Percentiles rank a stretch among this genome's conserved stretches.
Evolutionary conservation across 2,113 vertebrate genomes (phyloP).

Genomic region (Thunnus thynnus): DNA sequence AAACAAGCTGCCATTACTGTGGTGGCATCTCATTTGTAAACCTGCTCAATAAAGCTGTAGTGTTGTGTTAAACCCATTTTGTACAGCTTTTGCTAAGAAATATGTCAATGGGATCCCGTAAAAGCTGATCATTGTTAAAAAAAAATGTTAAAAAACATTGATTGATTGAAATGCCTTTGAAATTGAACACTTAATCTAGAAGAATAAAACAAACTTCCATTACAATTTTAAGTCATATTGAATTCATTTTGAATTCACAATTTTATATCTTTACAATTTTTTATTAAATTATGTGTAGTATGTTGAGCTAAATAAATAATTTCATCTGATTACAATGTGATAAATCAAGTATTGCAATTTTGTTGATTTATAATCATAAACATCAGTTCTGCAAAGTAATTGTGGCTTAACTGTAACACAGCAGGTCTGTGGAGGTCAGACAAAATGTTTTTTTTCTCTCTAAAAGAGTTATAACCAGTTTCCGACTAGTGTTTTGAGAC

Average conservation of each 20-base stretch:
- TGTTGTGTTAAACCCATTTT: not conserved
- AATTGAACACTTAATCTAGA: not conserved
- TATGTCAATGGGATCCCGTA: too few species aligned
- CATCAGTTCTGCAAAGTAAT: not conserved
- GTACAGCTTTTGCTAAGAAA: not conserved
- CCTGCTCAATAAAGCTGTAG: not conserved
- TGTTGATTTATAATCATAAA: not conserved
- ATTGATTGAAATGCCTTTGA: not conserved
- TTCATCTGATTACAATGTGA: not conserved
- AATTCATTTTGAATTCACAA: too few species aligned
- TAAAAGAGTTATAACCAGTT: not conserved
- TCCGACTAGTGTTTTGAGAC: not conserved
- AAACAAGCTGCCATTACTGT: not conserved
- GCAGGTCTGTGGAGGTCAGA: not conserved
- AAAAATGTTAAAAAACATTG: not conserved
- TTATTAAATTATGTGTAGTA: too few species aligned
- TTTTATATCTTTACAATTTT: too few species aligned
- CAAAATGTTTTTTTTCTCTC: too few species aligned
- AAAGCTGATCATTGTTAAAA: not conserved
- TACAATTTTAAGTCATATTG: too few species aligned
- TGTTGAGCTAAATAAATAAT: too few species aligned
- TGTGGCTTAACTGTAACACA: not conserved
- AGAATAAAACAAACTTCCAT: not conserved
- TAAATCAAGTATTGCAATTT: not conserved
- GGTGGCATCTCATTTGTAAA: not conserved